phyloP scores from a whole-genome alignment of 2,888 invertebrate genomes.

The Spisula subtruncata region DNA sequence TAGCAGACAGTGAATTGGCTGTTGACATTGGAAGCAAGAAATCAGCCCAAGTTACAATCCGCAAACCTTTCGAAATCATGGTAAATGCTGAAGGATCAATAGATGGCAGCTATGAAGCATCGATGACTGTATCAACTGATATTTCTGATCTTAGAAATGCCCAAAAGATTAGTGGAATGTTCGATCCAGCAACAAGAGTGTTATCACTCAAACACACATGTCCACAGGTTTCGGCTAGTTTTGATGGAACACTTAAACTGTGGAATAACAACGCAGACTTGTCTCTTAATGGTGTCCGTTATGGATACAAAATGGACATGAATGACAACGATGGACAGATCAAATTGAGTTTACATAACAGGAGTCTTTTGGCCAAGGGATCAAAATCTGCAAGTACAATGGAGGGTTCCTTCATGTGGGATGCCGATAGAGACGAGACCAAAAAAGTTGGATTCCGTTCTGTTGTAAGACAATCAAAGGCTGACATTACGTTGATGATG shows the following conservation, averaged over 20 bases:
- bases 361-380: slow-evolving; percentile 69
- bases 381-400: slow-evolving; percentile 51
- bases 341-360: slow-evolving; percentile 71
- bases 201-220: slow-evolving; percentile 29
- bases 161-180: slow-evolving; percentile 26
- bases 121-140: slow-evolving; percentile 29
- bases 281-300: slow-evolving; percentile 44
- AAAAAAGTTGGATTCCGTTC: slow-evolving; percentile 75
- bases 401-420: slow-evolving; percentile 76
- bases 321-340: slow-evolving; percentile 56
- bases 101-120: slow-evolving; percentile 22
- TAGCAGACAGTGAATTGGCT: slow-evolving; percentile 43
- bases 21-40: slow-evolving; percentile 32
- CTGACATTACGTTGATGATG: slow-evolving; percentile 75
- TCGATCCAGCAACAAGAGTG: slow-evolving; percentile 31
- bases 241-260: slow-evolving; percentile 43
- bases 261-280: slow-evolving; percentile 55
- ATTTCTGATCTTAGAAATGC: background rate
- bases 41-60: slow-evolving; percentile 23
- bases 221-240: background rate
- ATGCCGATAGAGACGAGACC: slow-evolving; percentile 76
- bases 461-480: slow-evolving; percentile 65
- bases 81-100: slow-evolving; percentile 24
- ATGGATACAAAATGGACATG: slow-evolving; percentile 60
- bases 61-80: slow-evolving; percentile 35